Evolutionary conservation across 64 coral and sea anemone genomes (phyloP).

Genomic region (Porites lutea): DNA sequence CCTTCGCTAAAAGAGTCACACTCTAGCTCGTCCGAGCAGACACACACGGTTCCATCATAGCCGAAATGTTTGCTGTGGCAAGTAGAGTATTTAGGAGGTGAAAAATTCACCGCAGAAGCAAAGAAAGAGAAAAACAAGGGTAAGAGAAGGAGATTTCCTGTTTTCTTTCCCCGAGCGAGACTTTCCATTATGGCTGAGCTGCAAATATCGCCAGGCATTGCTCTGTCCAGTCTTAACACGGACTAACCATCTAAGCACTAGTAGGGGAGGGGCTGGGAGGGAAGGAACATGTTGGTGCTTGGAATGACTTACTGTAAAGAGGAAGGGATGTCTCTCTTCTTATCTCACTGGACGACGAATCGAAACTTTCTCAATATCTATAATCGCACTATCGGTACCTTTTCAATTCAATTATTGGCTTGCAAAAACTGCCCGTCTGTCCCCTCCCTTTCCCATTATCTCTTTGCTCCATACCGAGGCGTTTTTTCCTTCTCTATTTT

Average conservation of each 20-base stretch:
- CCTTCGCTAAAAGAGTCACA: constrained; percentile 75
- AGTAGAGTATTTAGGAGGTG: constrained; percentile 62
- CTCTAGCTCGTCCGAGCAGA: constrained; percentile 70
- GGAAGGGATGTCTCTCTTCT: too few relatives aligned
- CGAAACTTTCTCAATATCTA: too few relatives aligned
- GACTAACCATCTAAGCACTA: too few relatives aligned
- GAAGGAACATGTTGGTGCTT: background rate
- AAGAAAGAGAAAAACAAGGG: constrained; percentile 2
- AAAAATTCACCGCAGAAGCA: constrained; percentile 5
- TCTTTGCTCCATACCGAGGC: too few relatives aligned
- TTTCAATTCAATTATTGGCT: too few relatives aligned
- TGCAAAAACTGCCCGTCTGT: too few relatives aligned
- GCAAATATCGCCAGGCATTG: background rate
- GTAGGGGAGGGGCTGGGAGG: background rate
- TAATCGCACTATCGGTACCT: too few relatives aligned
- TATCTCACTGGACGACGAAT: too few relatives aligned
- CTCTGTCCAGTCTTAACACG: background rate
- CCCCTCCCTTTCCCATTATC: too few relatives aligned
- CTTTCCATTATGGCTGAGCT: background rate
- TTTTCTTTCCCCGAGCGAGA: background rate
- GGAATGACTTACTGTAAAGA: background rate
- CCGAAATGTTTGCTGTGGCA: constrained; percentile 65
- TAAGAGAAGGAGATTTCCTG: background rate
- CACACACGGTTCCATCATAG: constrained; percentile 71
- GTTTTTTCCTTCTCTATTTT: too few relatives aligned